Evolutionary conservation across 2,113 vertebrate genomes (phyloP).

Genomic region (Carollia perspicillata): DNA sequence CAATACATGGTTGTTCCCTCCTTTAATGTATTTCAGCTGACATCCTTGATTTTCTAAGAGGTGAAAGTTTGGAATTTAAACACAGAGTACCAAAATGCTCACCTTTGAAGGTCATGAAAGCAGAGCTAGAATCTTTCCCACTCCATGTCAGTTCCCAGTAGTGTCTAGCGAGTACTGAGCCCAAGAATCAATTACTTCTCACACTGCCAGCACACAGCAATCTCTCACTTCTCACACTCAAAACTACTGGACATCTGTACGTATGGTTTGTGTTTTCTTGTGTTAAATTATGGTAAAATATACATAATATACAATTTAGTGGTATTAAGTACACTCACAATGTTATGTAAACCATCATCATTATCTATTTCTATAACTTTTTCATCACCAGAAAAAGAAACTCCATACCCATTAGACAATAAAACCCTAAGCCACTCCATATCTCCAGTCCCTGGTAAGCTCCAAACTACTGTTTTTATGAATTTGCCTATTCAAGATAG

Average conservation of each 20-base stretch:
- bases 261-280: background rate
- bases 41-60: background rate
- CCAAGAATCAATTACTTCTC: background rate
- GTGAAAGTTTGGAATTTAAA: slow-evolving; percentile 19
- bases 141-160: background rate
- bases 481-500: background rate
- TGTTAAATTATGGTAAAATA: background rate
- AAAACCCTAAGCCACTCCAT: background rate
- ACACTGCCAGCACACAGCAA: background rate
- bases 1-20: background rate
- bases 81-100: slow-evolving; percentile 22
- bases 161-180: background rate
- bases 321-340: background rate
- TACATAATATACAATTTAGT: background rate
- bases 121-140: background rate
- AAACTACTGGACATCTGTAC: background rate
- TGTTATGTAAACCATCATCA: background rate
- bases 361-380: background rate
- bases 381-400: background rate
- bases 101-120: background rate
- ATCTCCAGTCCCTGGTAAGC: background rate
- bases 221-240: background rate
- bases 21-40: slow-evolving; percentile 10
- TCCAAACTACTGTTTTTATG: background rate
- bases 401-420: background rate